Conservation (phyloP, 2,888 invertebrate genomes). For the Marasmarcha lunaedactyla region DNA sequence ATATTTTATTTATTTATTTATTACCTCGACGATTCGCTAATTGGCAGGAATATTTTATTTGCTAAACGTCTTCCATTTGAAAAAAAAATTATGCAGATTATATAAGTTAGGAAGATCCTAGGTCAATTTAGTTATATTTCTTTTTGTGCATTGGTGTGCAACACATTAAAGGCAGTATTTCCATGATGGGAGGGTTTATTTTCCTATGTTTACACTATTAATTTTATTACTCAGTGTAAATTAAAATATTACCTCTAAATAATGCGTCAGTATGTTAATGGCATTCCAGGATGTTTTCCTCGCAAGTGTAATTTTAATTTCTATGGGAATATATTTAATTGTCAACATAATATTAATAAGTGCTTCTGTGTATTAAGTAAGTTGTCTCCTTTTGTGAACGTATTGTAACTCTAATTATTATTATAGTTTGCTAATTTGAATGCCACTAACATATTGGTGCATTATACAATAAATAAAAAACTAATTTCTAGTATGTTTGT, state of each 20-base stretch:
- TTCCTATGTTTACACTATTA: slow-evolving; percentile 61
- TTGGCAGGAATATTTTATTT: slow-evolving; percentile 2
- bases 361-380: too few relatives aligned
- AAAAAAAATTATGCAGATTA: not conserved
- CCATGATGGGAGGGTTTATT: slow-evolving; percentile 46
- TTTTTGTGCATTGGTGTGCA: too few relatives aligned
- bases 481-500: not conserved
- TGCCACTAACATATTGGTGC: too few relatives aligned
- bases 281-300: slow-evolving; percentile 17
- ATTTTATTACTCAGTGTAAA: slow-evolving; percentile 57
- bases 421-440: too few relatives aligned
- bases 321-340: too few relatives aligned
- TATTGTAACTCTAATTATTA: too few relatives aligned
- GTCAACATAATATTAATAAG: too few relatives aligned
- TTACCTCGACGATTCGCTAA: slow-evolving; percentile 7
- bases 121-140: too few relatives aligned
- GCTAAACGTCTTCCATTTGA: slow-evolving; percentile 11
- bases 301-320: too few relatives aligned
- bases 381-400: too few relatives aligned
- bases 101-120: too few relatives aligned
- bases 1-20: slow-evolving; percentile 4
- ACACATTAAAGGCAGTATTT: slow-evolving; percentile 30
- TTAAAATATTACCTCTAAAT: slow-evolving; percentile 27
- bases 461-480: not conserved
- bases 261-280: slow-evolving; percentile 35